A percentile compares a stretch with the other conserved stretches of the same genome.
phyloP scores from a whole-genome alignment of 2,797 vertebrate species.

The Pangasius macronema region DNA sequence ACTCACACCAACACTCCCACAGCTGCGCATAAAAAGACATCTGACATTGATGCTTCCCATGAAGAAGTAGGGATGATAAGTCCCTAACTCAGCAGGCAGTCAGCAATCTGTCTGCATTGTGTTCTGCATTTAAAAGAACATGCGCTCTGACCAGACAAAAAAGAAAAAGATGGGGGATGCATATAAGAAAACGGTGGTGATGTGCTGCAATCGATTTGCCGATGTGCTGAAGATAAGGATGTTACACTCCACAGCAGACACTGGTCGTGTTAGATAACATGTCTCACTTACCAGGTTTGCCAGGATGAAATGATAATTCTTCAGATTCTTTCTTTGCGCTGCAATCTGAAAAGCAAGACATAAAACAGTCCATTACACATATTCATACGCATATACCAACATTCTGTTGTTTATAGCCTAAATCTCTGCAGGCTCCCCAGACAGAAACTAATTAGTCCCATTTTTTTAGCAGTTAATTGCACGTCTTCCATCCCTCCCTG shows the following conservation, averaged over 20 bases:
- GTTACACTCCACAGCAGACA: constrained; percentile 10
- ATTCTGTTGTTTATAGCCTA: constrained; percentile 39
- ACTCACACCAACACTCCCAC: constrained; percentile 38
- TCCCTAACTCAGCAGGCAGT: constrained; percentile 51
- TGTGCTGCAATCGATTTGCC: constrained; percentile 24
- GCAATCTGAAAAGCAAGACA: constrained; percentile 79
- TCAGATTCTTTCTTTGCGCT: constrained; percentile 88
- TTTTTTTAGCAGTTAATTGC: constrained; percentile 69
- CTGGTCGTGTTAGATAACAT: neutral
- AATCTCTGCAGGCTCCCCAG: constrained; percentile 50
- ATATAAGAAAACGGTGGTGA: constrained; percentile 24
- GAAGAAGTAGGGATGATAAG: constrained; percentile 49
- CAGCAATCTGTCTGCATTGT: constrained; percentile 56
- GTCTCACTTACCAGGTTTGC: constrained; percentile 87
- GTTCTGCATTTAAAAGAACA: constrained; percentile 50
- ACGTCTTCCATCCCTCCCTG: constrained; percentile 53
- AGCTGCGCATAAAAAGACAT: constrained; percentile 42
- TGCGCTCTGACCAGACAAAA: constrained; percentile 13
- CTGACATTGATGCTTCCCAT: constrained; percentile 42
- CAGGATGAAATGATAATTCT: constrained; percentile 94
- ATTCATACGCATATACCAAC: constrained; percentile 26
- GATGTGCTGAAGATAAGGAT: constrained; percentile 27
- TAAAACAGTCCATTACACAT: constrained; percentile 27
- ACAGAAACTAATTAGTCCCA: constrained; percentile 65
- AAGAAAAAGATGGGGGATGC: constrained; percentile 10